These are phyloP conservation scores for Pycnonotus jocosus DNA, from an alignment of 2,113 vertebrate genomes.

Conservation along the genomic window DNA sequence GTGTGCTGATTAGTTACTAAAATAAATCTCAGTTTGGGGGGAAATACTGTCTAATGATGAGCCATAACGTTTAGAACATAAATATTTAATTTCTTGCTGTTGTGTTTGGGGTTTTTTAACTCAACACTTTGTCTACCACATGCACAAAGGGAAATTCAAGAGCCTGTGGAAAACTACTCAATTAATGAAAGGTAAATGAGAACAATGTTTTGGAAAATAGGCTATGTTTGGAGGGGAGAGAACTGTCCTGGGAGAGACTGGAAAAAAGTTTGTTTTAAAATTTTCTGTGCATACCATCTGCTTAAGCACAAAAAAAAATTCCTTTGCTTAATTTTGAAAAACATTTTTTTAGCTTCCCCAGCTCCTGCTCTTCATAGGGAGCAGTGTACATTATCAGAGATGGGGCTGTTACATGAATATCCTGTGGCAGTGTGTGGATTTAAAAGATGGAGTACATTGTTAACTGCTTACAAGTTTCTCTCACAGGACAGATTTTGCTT, in stretches of 20 bases:
- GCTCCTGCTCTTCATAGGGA: not conserved
- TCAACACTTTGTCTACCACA: not conserved
- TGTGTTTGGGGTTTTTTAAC: not conserved
- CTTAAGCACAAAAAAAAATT: not conserved
- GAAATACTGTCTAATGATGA: not conserved
- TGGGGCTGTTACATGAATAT: not conserved
- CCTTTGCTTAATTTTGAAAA: not conserved
- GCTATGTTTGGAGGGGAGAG: not conserved
- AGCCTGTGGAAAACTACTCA: not conserved
- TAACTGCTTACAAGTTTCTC: not conserved
- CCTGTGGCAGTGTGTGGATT: not conserved
- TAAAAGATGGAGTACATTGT: not conserved
- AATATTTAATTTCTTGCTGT: not conserved
- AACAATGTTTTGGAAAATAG: not conserved
- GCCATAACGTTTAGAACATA: not conserved
- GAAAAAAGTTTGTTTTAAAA: not conserved
- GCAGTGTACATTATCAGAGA: not conserved
- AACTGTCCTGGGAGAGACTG: not conserved
- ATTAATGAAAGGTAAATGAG: not conserved
- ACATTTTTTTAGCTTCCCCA: not conserved
- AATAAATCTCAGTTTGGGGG: not conserved
- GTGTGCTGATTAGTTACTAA: not conserved
- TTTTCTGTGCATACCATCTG: not conserved
- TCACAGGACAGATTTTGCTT: conserved; percentile 19
- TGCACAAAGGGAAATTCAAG: not conserved